These are phyloP conservation scores for Cecidostiba fungosa DNA, from an alignment of 2,888 invertebrate genomes.

Conservation along the genomic window DNA sequence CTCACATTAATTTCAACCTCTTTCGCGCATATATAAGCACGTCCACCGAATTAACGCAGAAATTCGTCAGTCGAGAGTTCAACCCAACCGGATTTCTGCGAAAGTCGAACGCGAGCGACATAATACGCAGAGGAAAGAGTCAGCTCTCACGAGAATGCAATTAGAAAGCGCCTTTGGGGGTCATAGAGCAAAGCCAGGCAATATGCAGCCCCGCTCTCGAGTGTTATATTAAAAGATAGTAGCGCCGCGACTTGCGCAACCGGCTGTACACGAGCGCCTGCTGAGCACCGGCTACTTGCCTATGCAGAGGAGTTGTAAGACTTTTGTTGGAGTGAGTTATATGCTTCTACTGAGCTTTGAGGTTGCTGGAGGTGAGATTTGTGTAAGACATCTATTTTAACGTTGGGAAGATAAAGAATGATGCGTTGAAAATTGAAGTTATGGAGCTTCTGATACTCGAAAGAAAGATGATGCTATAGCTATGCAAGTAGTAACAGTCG, in stretches of 20 bases:
- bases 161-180: conserved; percentile 72
- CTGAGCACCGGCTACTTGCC: background rate
- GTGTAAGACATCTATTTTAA: background rate
- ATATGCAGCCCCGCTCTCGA: background rate
- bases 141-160: conserved; percentile 51
- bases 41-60: conserved; percentile 28
- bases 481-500: background rate
- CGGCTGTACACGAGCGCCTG: conserved; percentile 48
- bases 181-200: conserved; percentile 72
- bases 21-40: background rate
- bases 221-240: background rate
- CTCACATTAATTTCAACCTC: background rate
- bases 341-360: background rate
- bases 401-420: background rate
- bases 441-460: background rate
- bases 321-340: background rate
- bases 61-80: conserved; percentile 49
- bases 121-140: background rate
- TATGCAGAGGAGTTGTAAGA: background rate
- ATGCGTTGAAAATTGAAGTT: background rate
- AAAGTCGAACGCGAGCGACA: conserved; percentile 1
- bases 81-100: conserved; percentile 44
- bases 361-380: background rate
- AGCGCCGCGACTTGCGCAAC: conserved; percentile 61
- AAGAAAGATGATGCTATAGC: background rate